These are phyloP conservation scores for Megaustenia siamemsis DNA, from an alignment of 2,888 invertebrate genomes.

Conservation along the genomic window DNA sequence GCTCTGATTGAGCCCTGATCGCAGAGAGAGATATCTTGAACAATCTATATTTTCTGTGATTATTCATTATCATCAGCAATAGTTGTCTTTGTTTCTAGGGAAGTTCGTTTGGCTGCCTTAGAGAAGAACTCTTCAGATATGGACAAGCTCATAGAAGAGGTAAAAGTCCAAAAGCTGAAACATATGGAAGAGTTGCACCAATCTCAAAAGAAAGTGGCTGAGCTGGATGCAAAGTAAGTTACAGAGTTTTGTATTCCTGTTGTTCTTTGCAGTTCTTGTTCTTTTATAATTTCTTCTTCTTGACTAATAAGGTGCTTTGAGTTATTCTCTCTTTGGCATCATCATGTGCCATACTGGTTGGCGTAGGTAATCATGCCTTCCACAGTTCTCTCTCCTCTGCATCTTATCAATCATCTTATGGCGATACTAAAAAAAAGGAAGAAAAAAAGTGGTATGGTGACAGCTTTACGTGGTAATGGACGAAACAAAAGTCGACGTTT, in stretches of 20 bases:
- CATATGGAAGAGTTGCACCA: conserved; percentile 94
- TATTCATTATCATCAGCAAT: background rate
- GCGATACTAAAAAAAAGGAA: too few species aligned
- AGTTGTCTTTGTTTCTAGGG: conserved; percentile 81
- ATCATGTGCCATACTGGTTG: too few species aligned
- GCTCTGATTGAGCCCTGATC: too few species aligned
- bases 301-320: too few species aligned
- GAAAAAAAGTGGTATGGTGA: too few species aligned
- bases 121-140: conserved; percentile 87
- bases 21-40: too few species aligned
- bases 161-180: conserved; percentile 90
- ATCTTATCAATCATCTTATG: background rate
- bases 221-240: conserved; percentile 88
- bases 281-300: background rate
- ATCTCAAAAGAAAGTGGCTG: conserved; percentile 91
- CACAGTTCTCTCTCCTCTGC: background rate
- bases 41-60: background rate
- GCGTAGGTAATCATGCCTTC: too few species aligned
- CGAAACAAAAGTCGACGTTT: too few species aligned
- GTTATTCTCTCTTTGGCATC: too few species aligned
- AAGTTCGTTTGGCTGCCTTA: conserved; percentile 90
- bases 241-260: background rate
- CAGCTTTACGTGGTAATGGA: too few species aligned
- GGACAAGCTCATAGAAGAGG: conserved; percentile 91
- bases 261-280: background rate